Percentiles rank a stretch among this genome's conserved stretches.
Conservation (phyloP, 2,797 vertebrate genomes). For the Sebastes glaucus region DNA sequence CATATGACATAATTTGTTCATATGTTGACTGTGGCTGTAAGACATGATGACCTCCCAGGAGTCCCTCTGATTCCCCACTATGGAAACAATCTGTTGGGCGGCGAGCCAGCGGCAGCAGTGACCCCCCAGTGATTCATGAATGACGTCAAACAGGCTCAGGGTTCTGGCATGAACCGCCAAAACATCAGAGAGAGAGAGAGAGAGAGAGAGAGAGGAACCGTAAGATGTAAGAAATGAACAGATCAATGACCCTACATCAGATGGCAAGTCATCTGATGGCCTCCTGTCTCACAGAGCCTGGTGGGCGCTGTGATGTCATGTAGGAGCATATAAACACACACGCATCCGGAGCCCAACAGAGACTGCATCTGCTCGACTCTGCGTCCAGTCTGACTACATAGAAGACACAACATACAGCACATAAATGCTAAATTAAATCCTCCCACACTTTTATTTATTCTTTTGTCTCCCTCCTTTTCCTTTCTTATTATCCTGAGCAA, state of each 20-base stretch:
- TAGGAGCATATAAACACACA: not conserved
- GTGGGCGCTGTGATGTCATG: constrained; percentile 33
- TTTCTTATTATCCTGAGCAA: constrained; percentile 30
- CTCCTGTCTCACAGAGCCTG: constrained; percentile 7
- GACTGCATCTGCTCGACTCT: constrained; percentile 29
- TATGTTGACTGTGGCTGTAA: not conserved
- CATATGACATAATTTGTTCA: constrained; percentile 50
- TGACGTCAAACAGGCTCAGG: constrained; percentile 25
- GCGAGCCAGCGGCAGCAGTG: constrained; percentile 1
- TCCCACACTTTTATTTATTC: constrained; percentile 50
- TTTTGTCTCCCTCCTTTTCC: constrained; percentile 13
- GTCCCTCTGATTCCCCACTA: constrained; percentile 10
- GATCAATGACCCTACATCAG: not conserved
- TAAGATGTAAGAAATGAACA: not conserved
- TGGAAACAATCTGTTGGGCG: constrained; percentile 39
- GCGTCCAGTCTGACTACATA: constrained; percentile 2
- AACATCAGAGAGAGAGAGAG: not conserved
- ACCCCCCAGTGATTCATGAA: not conserved
- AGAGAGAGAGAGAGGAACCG: not conserved
- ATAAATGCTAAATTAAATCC: constrained; percentile 40
- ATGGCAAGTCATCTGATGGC: not conserved
- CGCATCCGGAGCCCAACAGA: constrained; percentile 5
- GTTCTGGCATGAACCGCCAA: not conserved
- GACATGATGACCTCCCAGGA: constrained; percentile 32
- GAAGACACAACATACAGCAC: constrained; percentile 7